These are phyloP conservation scores for Gambelia wislizenii DNA, from an alignment of 2,797 vertebrate species.

Conservation along the genomic window DNA sequence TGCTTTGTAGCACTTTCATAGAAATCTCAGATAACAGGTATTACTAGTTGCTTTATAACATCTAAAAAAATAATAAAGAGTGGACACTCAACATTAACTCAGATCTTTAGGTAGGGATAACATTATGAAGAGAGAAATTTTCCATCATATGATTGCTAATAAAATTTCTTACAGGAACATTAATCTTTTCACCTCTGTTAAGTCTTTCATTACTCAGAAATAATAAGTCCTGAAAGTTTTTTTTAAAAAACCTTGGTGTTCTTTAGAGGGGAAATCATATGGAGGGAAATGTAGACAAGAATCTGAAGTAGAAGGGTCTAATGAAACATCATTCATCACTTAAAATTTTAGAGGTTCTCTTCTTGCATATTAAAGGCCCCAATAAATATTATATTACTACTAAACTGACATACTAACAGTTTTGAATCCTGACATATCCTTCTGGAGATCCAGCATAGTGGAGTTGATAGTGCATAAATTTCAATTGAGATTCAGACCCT, in stretches of 20 bases:
- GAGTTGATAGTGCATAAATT: neutral
- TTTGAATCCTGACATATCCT: neutral
- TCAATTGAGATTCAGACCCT: neutral
- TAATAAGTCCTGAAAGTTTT: slow-evolving; percentile 18
- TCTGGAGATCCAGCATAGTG: neutral
- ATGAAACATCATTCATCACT: slow-evolving; percentile 16
- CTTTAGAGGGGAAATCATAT: neutral
- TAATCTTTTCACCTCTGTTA: slow-evolving; percentile 39
- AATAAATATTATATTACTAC: neutral
- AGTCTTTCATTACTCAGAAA: slow-evolving; percentile 15
- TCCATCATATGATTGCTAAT: slow-evolving; percentile 12
- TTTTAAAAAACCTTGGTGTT: neutral
- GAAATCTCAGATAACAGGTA: slow-evolving; percentile 7
- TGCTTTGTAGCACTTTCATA: slow-evolving; percentile 11
- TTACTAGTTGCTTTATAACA: slow-evolving; percentile 36
- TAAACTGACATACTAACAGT: neutral
- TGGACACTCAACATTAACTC: neutral
- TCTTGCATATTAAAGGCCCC: neutral
- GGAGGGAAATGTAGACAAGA: neutral
- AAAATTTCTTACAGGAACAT: slow-evolving; percentile 5
- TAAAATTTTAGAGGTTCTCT: neutral
- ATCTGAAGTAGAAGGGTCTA: neutral
- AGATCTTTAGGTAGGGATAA: slow-evolving; percentile 40
- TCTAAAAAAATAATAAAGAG: slow-evolving; percentile 46
- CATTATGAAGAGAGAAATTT: slow-evolving; percentile 26